Evolutionary conservation across 1,140 invertebrate genomes (phyloP), one percentile per base, ranked within the genome.

Genomic region (Rhysida immarginata): DNA sequence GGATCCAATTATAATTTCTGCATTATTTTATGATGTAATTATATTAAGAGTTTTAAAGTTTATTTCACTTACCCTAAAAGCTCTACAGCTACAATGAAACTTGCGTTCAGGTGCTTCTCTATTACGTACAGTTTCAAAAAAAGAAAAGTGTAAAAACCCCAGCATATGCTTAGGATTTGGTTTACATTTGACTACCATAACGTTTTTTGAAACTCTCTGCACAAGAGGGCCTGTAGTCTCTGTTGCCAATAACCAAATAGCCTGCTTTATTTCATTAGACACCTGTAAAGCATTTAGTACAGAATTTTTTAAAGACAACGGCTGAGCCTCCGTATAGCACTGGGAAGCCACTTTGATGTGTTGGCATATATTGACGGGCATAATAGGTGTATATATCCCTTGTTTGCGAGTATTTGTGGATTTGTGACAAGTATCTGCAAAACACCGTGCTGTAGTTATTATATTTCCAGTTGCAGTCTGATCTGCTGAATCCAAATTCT

Each of bases 171-270:
- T 81, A 1, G 77, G 71, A 55, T 77, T 78, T 16, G 76, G 72
- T 67, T 82, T 80, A 66, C 83, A 85, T 66, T 82, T 84, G 0
- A 87, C 82, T 42, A 80, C 84, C 79, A 87, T 83, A 29, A 83
- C 80, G 60, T 78, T 79, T 68, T 83, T 83, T 1, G 83, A 83
- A 23, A 87, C 79, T 62, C 83, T 75, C 66, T 88, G 84, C 11
- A 88, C 82, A 14, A 86, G 66, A 1, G 81, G 79, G 21, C 80
- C 81, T 21, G 76, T 72, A 13, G 77, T 79, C 66, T 82, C 78
- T 13, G 75, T 77, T 1, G 77, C 77, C 52, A 84, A 62, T 21
- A 77, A 62, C 76, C 77, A 81, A 18, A 86, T 78, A 58, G 78
- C 79, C 66, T 83, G 75, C 65, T 83, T 83, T 14, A 77, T 75